Conservation (phyloP, 1,140 invertebrate genomes). For the Pogonomyrmex barbatus region DNA sequence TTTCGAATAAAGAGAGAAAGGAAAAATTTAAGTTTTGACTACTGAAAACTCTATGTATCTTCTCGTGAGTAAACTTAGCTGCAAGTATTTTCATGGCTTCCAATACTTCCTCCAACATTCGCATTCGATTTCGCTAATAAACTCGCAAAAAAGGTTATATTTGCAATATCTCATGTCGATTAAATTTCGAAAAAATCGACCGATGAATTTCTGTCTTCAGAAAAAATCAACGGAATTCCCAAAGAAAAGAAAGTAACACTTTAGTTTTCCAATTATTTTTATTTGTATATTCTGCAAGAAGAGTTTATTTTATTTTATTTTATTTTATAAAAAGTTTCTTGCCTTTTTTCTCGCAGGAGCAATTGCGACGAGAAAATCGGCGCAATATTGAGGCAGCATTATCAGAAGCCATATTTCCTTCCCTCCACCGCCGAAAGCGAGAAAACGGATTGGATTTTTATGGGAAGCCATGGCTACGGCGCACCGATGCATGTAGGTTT, state of each 20-base stretch:
- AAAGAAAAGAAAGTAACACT: background rate
- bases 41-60: background rate
- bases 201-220: background rate
- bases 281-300: no score
- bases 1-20: background rate
- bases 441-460: conserved; percentile 97
- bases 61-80: background rate
- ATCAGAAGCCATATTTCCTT: conserved; percentile 95
- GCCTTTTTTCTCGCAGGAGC: conserved; percentile 88
- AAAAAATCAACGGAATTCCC: background rate
- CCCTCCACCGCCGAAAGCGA: conserved; percentile 93
- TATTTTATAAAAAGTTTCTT: background rate
- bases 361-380: conserved; percentile 94
- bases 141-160: conserved; percentile 38
- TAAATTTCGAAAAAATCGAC: background rate
- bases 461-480: conserved; percentile 96
- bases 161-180: background rate
- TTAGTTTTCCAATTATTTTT: background rate
- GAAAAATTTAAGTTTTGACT: background rate
- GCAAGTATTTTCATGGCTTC: conserved; percentile 45
- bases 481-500: conserved; percentile 96
- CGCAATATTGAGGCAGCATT: conserved; percentile 91
- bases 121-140: conserved; percentile 56
- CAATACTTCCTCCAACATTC: conserved; percentile 16
- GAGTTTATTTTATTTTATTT: background rate